phyloP scores from a whole-genome alignment of 1,140 invertebrate genomes.

The Plodia interpunctella region DNA sequence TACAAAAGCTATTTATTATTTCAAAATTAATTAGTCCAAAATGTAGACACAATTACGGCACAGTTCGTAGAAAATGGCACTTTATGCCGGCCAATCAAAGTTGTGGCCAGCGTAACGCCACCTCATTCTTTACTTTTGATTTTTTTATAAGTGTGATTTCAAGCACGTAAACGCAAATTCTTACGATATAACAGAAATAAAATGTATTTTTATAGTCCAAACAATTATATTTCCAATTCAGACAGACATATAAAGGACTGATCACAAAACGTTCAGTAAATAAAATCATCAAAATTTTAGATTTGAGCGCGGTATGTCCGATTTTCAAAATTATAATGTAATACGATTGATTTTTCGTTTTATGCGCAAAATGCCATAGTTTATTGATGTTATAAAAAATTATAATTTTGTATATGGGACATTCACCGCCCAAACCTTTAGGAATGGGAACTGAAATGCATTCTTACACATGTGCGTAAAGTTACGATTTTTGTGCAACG shows the following conservation, averaged over 20 bases:
- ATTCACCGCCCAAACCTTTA: not conserved
- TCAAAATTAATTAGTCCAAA: not conserved
- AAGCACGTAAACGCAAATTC: not conserved
- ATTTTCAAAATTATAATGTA: not conserved
- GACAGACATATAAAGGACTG: not conserved
- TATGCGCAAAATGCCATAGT: not conserved
- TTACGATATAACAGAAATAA: not conserved
- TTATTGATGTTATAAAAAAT: too few species aligned
- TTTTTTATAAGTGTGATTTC: not conserved
- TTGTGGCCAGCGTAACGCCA: not conserved
- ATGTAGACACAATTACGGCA: too few species aligned
- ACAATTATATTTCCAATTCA: slow-evolving; percentile 7
- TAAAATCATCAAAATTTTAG: not conserved
- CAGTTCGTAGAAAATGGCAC: slow-evolving; percentile 5
- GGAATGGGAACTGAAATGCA: slow-evolving; percentile 5
- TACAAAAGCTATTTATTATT: slow-evolving; percentile 1
- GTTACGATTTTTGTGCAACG: not conserved
- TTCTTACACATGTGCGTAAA: not conserved
- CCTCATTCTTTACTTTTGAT: not conserved
- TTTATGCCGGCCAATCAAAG: not conserved
- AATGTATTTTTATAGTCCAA: slow-evolving; percentile 1
- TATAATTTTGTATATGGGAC: not conserved
- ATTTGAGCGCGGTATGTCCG: not conserved
- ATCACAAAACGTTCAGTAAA: slow-evolving; percentile 1
- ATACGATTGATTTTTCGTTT: not conserved